phyloP scores from a whole-genome alignment of 2,888 invertebrate genomes.

The Helicoverpa assulta region DNA sequence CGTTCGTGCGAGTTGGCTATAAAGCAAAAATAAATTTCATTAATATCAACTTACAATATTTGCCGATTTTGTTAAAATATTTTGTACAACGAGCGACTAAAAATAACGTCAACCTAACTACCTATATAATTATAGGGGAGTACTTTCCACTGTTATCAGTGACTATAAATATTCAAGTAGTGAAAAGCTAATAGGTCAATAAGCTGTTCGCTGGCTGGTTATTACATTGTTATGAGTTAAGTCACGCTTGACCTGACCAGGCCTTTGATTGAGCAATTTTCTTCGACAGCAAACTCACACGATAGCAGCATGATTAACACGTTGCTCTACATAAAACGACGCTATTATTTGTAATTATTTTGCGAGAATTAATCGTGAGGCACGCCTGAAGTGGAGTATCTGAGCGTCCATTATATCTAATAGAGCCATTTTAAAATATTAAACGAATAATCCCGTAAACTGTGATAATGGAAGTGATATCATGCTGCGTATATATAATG shows the following conservation, averaged over 20 bases:
- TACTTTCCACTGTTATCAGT: conserved; percentile 65
- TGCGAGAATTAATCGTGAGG: conserved; percentile 44
- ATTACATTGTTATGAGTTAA: conserved; percentile 77
- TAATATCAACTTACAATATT: conserved; percentile 38
- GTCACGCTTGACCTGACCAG: conserved; percentile 78
- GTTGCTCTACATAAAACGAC: conserved; percentile 64
- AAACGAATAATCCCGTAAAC: background rate
- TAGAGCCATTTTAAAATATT: conserved; percentile 18
- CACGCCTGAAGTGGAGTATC: conserved; percentile 30
- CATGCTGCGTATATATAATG: background rate
- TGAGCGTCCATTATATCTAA: conserved; percentile 20
- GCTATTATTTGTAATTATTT: conserved; percentile 60
- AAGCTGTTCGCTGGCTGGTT: conserved; percentile 72
- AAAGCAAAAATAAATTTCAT: conserved; percentile 23
- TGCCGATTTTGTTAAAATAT: conserved; percentile 31
- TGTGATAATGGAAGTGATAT: background rate
- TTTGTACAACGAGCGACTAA: conserved; percentile 35
- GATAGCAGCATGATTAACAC: conserved; percentile 77
- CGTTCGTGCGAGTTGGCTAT: conserved; percentile 12
- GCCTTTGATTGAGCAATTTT: conserved; percentile 81
- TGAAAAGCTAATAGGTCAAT: conserved; percentile 79
- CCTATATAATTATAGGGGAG: conserved; percentile 54
- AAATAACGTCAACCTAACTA: conserved; percentile 46
- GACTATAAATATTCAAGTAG: conserved; percentile 75
- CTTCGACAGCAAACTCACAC: conserved; percentile 74